Base-by-base conservation (phyloP, 2,888 invertebrate genomes). In the Ennomos fuscantarius region DNA sequence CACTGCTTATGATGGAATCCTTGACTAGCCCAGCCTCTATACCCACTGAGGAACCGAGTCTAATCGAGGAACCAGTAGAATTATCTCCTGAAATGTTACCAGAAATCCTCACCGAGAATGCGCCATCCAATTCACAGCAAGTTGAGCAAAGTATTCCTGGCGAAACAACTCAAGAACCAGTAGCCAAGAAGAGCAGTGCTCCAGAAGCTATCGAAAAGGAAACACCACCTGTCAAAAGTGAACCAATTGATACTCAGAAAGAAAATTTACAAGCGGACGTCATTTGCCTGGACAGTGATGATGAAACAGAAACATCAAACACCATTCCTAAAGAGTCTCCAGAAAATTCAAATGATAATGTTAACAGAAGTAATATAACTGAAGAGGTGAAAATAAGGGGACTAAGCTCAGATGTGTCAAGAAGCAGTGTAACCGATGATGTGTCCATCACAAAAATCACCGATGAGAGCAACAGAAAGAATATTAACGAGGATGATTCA, bases 211-310 rank as follows among this genome's bases (percentile, higher is more conserved):
- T 2, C n/a, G n/a, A 24, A 15, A 24, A 24, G 24, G 51, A 39
- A 31, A 8, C n/a, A 8, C 69, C 73, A 1, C 63, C 73, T 44
- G 50, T 81, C 1, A 87, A 87, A 71, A 35, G 53, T 1, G 84
- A 84, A 63, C 67, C 72, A 1, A 63, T 66, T 5, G 62, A 61
- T 10, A 60, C 66, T 9, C 58, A 61, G 0, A 67, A 58, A 10
- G 42, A 41, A 2, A 9, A 9, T 2, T 12, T 49, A 5, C 48
- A 47, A 0, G 11, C 37, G 5, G 68, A 74, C 0, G 65, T 84
- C 0, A 76, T 87, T 31, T 85, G 84, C 42, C 64, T 90, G 35
- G 91, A 92, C 48, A 91, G 90, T 51, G 92, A 92, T 32, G 92
- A 91, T 0, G 92, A 90, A 2, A 75, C 68, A 8, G 92, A 90